A percentile compares a stretch with the other conserved stretches of the same genome.
These are phyloP conservation scores for Manis pentadactyla DNA, from an alignment of 2,797 vertebrate species.

Conservation along the genomic window DNA sequence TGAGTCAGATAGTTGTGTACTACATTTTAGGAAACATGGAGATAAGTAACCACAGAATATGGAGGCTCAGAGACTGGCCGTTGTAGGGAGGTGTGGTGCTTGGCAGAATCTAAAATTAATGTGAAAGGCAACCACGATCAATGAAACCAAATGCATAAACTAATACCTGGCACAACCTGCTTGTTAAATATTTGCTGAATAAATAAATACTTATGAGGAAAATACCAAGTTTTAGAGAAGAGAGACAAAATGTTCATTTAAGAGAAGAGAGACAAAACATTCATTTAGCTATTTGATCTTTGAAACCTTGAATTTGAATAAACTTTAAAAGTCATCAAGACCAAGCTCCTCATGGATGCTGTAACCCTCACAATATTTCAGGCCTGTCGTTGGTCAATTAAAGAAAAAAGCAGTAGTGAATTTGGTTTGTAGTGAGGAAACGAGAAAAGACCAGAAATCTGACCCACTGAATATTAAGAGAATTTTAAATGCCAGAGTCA, in stretches of 20 bases:
- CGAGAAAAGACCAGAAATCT: background rate
- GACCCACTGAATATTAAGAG: slow-evolving; percentile 56
- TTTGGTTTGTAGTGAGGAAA: background rate
- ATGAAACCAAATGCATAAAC: slow-evolving; percentile 13
- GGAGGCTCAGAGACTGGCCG: background rate
- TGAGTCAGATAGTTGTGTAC: background rate
- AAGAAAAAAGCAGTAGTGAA: background rate
- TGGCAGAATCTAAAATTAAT: slow-evolving; percentile 20
- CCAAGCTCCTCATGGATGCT: fast-evolving
- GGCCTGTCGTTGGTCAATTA: background rate
- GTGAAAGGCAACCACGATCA: background rate
- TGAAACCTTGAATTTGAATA: slow-evolving; percentile 20
- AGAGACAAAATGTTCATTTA: background rate
- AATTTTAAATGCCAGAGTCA: slow-evolving; percentile 75
- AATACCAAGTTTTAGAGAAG: background rate
- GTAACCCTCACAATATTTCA: background rate
- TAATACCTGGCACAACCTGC: background rate
- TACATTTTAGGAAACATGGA: background rate
- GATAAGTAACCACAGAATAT: background rate
- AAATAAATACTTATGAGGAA: slow-evolving; percentile 46
- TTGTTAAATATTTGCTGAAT: slow-evolving; percentile 7
- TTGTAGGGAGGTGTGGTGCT: background rate
- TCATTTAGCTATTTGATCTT: background rate
- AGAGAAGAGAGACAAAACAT: background rate
- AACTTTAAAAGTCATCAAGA: background rate